Evolutionary conservation across 2,797 vertebrate genomes (phyloP), one percentile per base, ranked within the genome.

Genomic region (Anomalospiza imberbis): DNA sequence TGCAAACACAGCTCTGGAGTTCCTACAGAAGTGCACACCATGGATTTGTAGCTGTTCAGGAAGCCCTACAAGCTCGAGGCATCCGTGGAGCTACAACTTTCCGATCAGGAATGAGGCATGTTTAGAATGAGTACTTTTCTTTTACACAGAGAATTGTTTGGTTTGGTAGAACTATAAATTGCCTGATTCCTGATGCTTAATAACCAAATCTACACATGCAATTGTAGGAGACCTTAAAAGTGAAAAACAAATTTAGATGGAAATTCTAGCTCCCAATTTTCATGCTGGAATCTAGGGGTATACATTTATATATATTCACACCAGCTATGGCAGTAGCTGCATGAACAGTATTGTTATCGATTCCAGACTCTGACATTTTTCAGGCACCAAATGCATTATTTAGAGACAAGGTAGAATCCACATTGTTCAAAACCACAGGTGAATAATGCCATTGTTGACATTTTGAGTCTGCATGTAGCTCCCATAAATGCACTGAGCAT

Each of bases 21-120:
- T 51, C 63, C 77, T 38, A 38, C 63, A 31, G 4, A 74, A 89
- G 28, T 2, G 19, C 40, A 16, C 5, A 13, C 40, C 3, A 2
- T 1, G 45, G 67, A 67, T 42, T 19, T 44, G 53, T 9, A 75
- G 61, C 53, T 89, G 48, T 32, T 48, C n/a, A 11, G 13, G 57
- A 32, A 80, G 50, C 12, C 53, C 76, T 45, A 17, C 9, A 8
- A 40, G 17, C 58, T 38, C 18, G 13, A 65, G 70, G 51, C 54
- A 22, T 5, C 18, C n/a, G 44, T 60, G 17, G 34, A 75, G 26
- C 48, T 48, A 62, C 24, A 73, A 4, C 29, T 26, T 68, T 18
- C 38, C 2, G 1, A 25, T 32, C 32, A 58, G 54, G 15, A 88
- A 24, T 1, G 3, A 38, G 9, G 28, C 15, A 16, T 1, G 0